A percentile compares a stretch with the other conserved stretches of the same genome.
phyloP scores from a whole-genome alignment of 2,797 vertebrate species.

The Ctenochaetus hawaiiensis region DNA sequence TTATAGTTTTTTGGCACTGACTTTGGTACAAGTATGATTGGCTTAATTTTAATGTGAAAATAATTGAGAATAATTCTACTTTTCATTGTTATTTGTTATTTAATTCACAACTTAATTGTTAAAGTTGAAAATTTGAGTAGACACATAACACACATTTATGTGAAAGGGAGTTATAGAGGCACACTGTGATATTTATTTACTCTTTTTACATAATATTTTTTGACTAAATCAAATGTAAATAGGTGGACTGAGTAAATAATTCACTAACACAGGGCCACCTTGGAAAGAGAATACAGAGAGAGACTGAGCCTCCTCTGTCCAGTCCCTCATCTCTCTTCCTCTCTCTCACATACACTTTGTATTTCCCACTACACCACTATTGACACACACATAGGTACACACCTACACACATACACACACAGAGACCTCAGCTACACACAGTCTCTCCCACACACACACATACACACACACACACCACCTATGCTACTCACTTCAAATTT shows the following conservation, averaged over 20 bases:
- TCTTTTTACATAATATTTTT: background rate
- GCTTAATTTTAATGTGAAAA: background rate
- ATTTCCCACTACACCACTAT: slow-evolving; percentile 83
- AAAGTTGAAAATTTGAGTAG: background rate
- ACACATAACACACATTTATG: background rate
- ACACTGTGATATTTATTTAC: background rate
- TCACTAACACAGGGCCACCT: background rate
- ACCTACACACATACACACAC: slow-evolving; percentile 23
- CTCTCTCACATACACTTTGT: slow-evolving; percentile 83
- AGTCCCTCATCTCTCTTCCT: slow-evolving; percentile 53
- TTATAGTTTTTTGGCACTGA: too few relatives aligned
- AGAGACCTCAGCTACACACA: background rate
- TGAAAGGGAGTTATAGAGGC: background rate
- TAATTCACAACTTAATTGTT: too few relatives aligned
- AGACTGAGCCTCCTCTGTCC: slow-evolving; percentile 60
- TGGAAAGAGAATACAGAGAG: slow-evolving; percentile 16
- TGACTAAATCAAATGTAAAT: background rate
- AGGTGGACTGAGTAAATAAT: slow-evolving; percentile 4
- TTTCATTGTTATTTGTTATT: background rate
- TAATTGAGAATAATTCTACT: background rate
- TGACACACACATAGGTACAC: slow-evolving; percentile 56
- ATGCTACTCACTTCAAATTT: slow-evolving; percentile 43
- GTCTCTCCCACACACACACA: background rate
- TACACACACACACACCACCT: slow-evolving; percentile 11
- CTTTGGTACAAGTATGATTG: too few relatives aligned